Evolutionary conservation across 2,797 vertebrate genomes (phyloP).

Genomic region (Dromococcyx pavoninus): DNA sequence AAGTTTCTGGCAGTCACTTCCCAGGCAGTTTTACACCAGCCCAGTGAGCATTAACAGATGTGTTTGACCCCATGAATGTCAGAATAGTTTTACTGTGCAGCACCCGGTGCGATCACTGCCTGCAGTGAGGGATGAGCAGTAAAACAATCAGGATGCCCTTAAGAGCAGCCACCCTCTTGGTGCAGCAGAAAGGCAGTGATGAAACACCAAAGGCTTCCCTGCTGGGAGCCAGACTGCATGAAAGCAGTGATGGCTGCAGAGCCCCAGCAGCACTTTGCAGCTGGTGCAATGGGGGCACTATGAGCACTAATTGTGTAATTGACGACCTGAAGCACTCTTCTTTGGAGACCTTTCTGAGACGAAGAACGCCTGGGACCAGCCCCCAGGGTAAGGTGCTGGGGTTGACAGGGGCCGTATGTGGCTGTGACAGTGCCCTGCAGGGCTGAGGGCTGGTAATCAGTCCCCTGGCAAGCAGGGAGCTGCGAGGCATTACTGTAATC

Average conservation of each 20-base stretch:
- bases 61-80: rapidly evolving
- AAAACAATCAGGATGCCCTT: rapidly evolving
- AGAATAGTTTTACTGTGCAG: background rate
- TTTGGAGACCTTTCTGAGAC: background rate
- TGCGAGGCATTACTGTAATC: conserved; percentile 3
- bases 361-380: rapidly evolving
- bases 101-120: rapidly evolving
- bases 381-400: rapidly evolving
- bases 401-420: rapidly evolving
- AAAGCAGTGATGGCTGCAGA: background rate
- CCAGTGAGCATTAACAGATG: background rate
- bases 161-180: rapidly evolving
- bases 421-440: background rate
- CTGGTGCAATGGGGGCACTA: rapidly evolving
- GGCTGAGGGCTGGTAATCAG: background rate
- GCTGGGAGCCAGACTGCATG: background rate
- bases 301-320: background rate
- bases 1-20: background rate
- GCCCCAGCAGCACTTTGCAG: rapidly evolving
- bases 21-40: background rate
- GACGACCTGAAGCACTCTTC: background rate
- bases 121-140: background rate
- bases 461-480: background rate
- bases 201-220: background rate
- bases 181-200: rapidly evolving